A percentile compares a stretch with the other conserved stretches of the same genome.
These are phyloP conservation scores for Lordiphosa mommai DNA, from an alignment of 1,140 invertebrate species.

Conservation along the genomic window DNA sequence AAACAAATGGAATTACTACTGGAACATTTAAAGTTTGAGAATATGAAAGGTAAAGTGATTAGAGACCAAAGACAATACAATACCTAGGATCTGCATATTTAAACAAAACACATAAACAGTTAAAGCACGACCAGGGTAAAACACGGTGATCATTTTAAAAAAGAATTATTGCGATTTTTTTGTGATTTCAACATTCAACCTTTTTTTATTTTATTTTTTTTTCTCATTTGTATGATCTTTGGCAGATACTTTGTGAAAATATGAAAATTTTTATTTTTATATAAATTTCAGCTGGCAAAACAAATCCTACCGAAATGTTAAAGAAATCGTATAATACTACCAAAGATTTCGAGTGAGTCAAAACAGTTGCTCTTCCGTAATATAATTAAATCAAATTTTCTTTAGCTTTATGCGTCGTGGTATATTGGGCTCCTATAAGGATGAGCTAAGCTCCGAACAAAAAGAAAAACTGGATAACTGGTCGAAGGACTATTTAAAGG, in stretches of 20 bases:
- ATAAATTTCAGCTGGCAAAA: constrained; percentile 5
- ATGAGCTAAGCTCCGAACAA: constrained; percentile 11
- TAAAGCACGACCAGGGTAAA: too few relatives aligned
- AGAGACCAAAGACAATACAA: too few relatives aligned
- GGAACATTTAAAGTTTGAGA: constrained; percentile 19
- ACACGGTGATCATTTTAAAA: too few relatives aligned
- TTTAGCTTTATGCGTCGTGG: constrained; percentile 26
- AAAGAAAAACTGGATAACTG: constrained; percentile 15
- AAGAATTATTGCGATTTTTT: too few relatives aligned
- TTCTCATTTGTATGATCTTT: too few relatives aligned
- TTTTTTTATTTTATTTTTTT: background rate
- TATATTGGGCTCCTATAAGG: constrained; percentile 14
- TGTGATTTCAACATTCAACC: too few relatives aligned
- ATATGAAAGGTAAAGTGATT: constrained; percentile 21
- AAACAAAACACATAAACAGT: background rate
- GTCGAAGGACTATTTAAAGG: background rate
- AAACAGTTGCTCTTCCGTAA: background rate
- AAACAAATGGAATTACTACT: constrained; percentile 17
- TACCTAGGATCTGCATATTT: too few relatives aligned
- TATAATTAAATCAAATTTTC: background rate
- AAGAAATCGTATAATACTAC: background rate
- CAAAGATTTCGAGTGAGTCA: constrained; percentile 8
- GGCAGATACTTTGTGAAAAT: too few relatives aligned
- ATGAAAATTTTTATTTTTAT: too few relatives aligned
- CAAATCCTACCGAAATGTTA: background rate